Evolutionary conservation across 2,113 vertebrate species (phyloP).

Genomic region (Chelonoidis abingdonii): DNA sequence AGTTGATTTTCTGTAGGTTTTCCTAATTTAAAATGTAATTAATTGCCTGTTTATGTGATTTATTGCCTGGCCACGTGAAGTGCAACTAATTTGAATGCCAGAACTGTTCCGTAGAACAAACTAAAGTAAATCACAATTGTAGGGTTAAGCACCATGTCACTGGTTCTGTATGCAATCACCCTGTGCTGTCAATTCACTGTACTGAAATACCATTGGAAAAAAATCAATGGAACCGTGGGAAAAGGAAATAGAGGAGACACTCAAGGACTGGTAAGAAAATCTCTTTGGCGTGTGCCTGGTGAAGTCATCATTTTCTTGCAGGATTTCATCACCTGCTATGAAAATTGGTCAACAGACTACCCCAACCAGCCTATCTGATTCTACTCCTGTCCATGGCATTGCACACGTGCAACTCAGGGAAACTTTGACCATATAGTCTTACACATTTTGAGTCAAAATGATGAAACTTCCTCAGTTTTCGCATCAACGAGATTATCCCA

Average conservation of each 20-base stretch:
- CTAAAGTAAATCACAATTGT: background rate
- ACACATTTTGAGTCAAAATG: background rate
- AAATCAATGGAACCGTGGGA: background rate
- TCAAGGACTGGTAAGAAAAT: background rate
- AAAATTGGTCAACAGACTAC: background rate
- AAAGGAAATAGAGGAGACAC: background rate
- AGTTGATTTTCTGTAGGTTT: slow-evolving; percentile 51
- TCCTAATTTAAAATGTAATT: slow-evolving; percentile 44
- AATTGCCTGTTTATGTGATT: slow-evolving; percentile 42
- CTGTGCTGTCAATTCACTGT: background rate
- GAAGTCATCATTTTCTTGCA: background rate
- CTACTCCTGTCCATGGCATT: background rate
- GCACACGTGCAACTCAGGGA: background rate
- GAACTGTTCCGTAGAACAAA: slow-evolving; percentile 20
- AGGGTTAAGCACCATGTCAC: background rate
- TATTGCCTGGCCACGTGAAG: slow-evolving; percentile 33
- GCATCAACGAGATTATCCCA: background rate
- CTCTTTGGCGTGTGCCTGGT: background rate
- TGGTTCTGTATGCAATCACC: background rate
- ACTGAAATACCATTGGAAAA: background rate
- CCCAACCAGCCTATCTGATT: background rate
- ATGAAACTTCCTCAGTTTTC: background rate
- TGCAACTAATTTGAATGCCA: background rate
- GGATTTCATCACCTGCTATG: background rate
- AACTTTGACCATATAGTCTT: background rate